phyloP scores from a whole-genome alignment of 2,797 vertebrate genomes.

The Ceyx erithaca region DNA sequence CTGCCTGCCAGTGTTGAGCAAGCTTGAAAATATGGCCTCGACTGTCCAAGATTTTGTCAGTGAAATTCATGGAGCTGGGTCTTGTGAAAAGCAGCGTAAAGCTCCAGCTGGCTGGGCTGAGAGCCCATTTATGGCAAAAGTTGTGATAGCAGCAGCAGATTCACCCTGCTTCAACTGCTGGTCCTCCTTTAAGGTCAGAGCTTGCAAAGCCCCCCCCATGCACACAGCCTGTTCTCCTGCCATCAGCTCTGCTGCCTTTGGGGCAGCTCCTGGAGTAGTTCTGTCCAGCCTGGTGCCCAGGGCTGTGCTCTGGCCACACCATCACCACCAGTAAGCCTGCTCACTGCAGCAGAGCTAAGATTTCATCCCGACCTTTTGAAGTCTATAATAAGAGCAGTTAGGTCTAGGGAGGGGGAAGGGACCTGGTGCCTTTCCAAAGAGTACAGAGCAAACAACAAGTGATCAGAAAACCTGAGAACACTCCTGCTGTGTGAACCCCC shows the following conservation, averaged over 20 bases:
- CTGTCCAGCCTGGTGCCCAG: not conserved
- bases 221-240: not conserved
- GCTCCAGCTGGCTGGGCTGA: not conserved
- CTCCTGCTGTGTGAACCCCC: not conserved
- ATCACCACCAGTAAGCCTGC: not conserved
- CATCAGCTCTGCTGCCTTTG: not conserved
- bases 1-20: slow-evolving; percentile 24
- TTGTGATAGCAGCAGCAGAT: not conserved
- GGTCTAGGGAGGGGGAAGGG: slow-evolving; percentile 42
- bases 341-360: not conserved
- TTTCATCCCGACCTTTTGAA: slow-evolving; percentile 63
- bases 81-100: not conserved
- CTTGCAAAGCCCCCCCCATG: not conserved
- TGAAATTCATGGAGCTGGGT: not conserved
- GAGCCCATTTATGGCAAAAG: slow-evolving; percentile 47
- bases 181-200: not conserved
- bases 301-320: not conserved
- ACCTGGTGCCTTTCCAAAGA: slow-evolving; percentile 41
- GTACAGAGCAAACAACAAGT: slow-evolving; percentile 48
- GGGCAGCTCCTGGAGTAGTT: not conserved
- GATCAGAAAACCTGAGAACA: slow-evolving; percentile 58
- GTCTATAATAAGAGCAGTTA: slow-evolving; percentile 45
- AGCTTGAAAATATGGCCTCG: not conserved
- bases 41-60: slow-evolving; percentile 18
- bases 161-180: not conserved